Evolutionary conservation across 2,797 vertebrate genomes (phyloP).

Genomic region (Mus spretus): DNA sequence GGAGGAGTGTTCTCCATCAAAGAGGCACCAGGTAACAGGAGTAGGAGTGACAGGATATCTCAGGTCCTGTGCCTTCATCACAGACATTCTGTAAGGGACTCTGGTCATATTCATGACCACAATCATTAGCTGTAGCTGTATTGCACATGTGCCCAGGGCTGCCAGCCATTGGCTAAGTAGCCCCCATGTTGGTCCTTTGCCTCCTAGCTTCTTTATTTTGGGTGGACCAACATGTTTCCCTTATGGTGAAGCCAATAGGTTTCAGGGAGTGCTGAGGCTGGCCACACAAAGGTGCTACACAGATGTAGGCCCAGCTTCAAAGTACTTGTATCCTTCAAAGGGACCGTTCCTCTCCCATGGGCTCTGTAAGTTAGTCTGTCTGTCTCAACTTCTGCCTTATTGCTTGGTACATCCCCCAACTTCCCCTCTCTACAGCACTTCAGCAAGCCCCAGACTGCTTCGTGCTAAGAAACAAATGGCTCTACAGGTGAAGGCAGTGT

Average conservation of each 20-base stretch:
- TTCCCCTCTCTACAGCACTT: neutral
- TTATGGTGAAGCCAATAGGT: neutral
- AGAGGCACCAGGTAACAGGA: neutral
- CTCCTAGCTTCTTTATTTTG: rapidly evolving
- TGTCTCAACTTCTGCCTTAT: constrained; percentile 57
- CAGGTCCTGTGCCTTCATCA: neutral
- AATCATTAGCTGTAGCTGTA: neutral
- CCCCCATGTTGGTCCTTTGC: neutral
- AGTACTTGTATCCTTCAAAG: neutral
- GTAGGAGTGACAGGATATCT: rapidly evolving
- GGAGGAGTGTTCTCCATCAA: neutral
- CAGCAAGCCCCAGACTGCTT: neutral
- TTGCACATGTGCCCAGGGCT: neutral
- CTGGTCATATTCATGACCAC: neutral
- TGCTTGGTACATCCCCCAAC: constrained; percentile 5
- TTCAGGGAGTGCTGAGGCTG: rapidly evolving
- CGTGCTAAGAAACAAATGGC: constrained; percentile 50
- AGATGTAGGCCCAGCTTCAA: neutral
- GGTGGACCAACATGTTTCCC: neutral
- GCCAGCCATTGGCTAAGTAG: neutral
- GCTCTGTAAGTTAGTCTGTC: neutral
- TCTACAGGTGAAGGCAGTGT: neutral
- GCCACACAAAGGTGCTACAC: neutral
- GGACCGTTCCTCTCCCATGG: neutral
- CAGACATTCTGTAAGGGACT: neutral